Conservation (phyloP, 2,797 vertebrate genomes). For the Betta splendens region DNA sequence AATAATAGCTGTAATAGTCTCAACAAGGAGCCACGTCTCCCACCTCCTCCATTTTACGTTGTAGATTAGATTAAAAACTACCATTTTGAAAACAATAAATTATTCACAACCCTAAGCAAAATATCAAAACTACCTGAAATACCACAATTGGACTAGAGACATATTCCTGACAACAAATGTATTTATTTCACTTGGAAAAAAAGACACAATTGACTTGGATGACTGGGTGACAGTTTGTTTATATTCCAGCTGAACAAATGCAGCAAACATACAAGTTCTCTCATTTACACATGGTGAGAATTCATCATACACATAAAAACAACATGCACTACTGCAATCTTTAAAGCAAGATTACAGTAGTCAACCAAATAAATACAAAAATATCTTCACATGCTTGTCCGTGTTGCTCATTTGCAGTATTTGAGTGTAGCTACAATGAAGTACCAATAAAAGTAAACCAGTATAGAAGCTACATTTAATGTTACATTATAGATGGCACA, state of each 20-base stretch:
- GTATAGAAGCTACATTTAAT: constrained; percentile 7
- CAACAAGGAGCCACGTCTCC: too few relatives aligned
- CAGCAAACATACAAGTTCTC: constrained; percentile 29
- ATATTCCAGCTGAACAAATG: constrained; percentile 23
- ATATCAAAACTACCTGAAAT: too few relatives aligned
- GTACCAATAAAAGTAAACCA: constrained; percentile 7
- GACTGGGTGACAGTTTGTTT: constrained; percentile 19
- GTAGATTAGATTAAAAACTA: too few relatives aligned
- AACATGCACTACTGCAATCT: too few relatives aligned
- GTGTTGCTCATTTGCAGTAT: constrained; percentile 29
- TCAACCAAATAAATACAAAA: constrained; percentile 52
- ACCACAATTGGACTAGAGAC: too few relatives aligned
- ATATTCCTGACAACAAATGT: constrained; percentile 23
- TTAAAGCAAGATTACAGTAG: constrained; percentile 30
- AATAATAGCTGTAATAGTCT: too few relatives aligned
- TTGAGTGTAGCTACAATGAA: constrained; percentile 19
- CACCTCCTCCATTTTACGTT: too few relatives aligned
- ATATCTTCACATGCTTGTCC: constrained; percentile 54
- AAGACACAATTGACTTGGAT: constrained; percentile 18
- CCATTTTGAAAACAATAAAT: too few relatives aligned
- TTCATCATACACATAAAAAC: constrained; percentile 42
- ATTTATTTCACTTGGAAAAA: constrained; percentile 35
- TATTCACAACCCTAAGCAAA: too few relatives aligned
- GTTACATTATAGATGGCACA: constrained; percentile 5
- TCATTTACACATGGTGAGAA: constrained; percentile 18